phyloP scores from a whole-genome alignment of 2,888 invertebrate genomes.

The Drosophila nr. fundita region DNA sequence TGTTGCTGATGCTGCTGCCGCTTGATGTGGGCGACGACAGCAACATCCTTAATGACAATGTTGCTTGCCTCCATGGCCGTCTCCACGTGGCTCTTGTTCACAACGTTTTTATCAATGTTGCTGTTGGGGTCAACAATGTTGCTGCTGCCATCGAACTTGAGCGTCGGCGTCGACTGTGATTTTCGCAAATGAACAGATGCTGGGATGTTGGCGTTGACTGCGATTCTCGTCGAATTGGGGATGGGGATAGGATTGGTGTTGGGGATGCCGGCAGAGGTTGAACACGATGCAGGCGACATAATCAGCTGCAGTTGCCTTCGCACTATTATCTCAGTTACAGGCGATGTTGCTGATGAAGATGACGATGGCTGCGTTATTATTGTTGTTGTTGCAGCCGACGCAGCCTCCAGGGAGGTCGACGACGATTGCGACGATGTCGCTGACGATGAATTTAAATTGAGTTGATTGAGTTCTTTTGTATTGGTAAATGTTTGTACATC shows the following conservation, averaged over 20 bases:
- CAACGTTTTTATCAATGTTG: constrained; percentile 28
- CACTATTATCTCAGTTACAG: constrained; percentile 21
- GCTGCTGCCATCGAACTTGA: constrained; percentile 48
- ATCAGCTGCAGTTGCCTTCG: constrained; percentile 56
- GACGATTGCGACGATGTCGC: constrained; percentile 45
- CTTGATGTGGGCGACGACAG: constrained; percentile 48
- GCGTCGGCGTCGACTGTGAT: constrained; percentile 73
- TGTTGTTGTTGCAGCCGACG: constrained; percentile 36
- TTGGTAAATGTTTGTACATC: constrained; percentile 79
- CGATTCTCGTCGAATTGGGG: constrained; percentile 51
- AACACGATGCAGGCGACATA: constrained; percentile 55
- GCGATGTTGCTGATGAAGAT: constrained; percentile 32
- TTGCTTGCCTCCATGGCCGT: constrained; percentile 47
- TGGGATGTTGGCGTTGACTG: constrained; percentile 64
- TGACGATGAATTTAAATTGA: constrained; percentile 77
- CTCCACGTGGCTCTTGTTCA: constrained; percentile 26
- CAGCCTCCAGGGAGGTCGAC: constrained; percentile 62
- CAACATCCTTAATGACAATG: constrained; percentile 47
- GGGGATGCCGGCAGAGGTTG: constrained; percentile 33
- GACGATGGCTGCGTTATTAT: constrained; percentile 9
- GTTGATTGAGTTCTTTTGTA: constrained; percentile 78
- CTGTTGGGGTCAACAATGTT: constrained; percentile 33
- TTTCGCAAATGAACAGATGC: constrained; percentile 58
- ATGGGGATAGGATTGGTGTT: constrained; percentile 6
- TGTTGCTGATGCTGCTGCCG: constrained; percentile 35